Conservation (phyloP, 2,797 vertebrate genomes). For the Choloepus didactylus region DNA sequence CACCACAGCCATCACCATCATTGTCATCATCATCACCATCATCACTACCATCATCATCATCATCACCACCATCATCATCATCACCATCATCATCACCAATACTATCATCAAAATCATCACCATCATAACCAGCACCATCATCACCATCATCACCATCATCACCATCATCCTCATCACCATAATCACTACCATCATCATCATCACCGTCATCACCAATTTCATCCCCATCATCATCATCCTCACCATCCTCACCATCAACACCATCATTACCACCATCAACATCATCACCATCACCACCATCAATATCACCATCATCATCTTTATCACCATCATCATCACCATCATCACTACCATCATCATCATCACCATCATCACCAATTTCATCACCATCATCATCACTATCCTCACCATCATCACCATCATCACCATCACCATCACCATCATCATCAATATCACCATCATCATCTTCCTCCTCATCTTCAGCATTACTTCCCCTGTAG, state of each 20-base stretch:
- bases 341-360: accelerated
- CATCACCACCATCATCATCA: no score
- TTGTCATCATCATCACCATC: accelerated
- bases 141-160: accelerated
- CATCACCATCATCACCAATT: accelerated
- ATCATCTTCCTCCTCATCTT: accelerated
- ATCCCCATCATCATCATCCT: no score
- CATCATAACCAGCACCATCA: no score
- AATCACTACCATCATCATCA: accelerated
- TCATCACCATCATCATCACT: accelerated
- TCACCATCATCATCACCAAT: no score
- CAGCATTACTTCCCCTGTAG: not conserved
- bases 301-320: accelerated
- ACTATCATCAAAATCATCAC: no score
- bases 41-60: accelerated
- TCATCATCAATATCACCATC: accelerated
- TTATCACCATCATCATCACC: accelerated
- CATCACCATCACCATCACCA: not conserved
- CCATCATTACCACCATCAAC: no score
- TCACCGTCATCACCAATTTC: no score
- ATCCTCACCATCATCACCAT: accelerated
- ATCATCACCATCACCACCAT: no score
- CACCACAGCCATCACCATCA: accelerated
- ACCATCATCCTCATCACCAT: accelerated
- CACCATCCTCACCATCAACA: not conserved